Conservation (phyloP, 1,140 invertebrate genomes). For the Hesperophylax magnus region DNA sequence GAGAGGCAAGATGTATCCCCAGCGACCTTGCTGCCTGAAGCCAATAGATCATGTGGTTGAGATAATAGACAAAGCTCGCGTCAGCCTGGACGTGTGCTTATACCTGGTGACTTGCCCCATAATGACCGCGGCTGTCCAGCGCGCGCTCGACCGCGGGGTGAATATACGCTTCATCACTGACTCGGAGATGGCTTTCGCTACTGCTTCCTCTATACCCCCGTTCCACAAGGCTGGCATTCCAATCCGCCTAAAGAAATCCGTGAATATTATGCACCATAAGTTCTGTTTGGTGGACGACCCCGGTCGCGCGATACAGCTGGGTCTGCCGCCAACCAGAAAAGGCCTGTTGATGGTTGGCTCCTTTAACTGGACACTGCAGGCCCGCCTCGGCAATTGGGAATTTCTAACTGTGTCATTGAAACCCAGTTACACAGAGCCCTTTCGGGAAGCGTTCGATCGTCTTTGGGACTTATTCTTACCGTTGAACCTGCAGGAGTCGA, state of each 20-base stretch:
- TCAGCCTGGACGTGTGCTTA: slow-evolving; percentile 10
- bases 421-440: neutral
- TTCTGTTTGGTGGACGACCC: neutral
- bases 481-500: neutral
- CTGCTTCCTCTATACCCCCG: neutral
- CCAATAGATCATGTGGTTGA: too few relatives aligned
- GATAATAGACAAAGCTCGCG: neutral
- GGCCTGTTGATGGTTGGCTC: neutral
- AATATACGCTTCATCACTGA: neutral
- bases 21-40: slow-evolving; percentile 1
- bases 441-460: neutral
- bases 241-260: slow-evolving; percentile 1
- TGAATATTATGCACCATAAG: slow-evolving; percentile 3
- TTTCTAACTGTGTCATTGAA: neutral
- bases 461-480: neutral
- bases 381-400: slow-evolving; percentile 10
- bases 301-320: neutral
- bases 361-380: slow-evolving; percentile 6
- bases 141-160: slow-evolving; percentile 13
- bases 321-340: neutral
- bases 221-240: slow-evolving; percentile 12
- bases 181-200: slow-evolving; percentile 5
- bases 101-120: slow-evolving; percentile 3
- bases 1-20: neutral
- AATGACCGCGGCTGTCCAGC: neutral